These are phyloP conservation scores for Glandiceps talaboti DNA, from an alignment of 53 echinoderm and acorn worm species.

Conservation along the genomic window DNA sequence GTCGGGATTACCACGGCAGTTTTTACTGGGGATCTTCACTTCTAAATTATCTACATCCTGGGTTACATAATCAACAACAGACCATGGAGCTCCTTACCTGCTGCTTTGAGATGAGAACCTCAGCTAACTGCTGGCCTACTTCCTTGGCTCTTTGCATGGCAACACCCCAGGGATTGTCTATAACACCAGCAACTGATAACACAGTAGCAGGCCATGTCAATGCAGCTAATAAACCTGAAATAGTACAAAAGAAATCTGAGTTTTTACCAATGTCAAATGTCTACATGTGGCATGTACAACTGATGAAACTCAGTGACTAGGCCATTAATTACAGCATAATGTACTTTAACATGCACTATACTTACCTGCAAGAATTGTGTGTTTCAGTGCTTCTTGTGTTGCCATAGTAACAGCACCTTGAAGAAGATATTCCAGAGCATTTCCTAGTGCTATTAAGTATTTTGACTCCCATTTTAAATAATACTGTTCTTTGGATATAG, in stretches of 20 bases:
- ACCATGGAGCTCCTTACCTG: too few species aligned
- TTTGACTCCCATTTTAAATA: constrained; percentile 88
- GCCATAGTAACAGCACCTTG: constrained; percentile 74
- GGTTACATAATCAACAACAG: too few species aligned
- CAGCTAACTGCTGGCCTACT: constrained; percentile 77
- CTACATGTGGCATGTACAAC: too few species aligned
- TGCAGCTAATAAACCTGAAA: constrained; percentile 77
- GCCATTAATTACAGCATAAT: too few species aligned
- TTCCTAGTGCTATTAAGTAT: constrained; percentile 59
- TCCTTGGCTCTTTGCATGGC: constrained; percentile 70
- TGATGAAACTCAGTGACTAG: too few species aligned
- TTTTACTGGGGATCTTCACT: too few species aligned
- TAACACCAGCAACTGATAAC: constrained; percentile 45
- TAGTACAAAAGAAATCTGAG: too few species aligned
- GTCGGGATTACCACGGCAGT: too few species aligned
- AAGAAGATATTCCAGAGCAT: constrained; percentile 66
- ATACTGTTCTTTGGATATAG: constrained; percentile 65
- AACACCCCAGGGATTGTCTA: constrained; percentile 94
- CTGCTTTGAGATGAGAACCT: constrained; percentile 52
- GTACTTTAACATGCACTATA: too few species aligned
- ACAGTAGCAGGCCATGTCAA: constrained; percentile 69
- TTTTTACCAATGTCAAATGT: too few species aligned
- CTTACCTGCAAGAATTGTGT: constrained; percentile 89
- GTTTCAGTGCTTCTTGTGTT: constrained; percentile 88
- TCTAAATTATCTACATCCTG: too few species aligned